Conservation (phyloP, 2,797 vertebrate species). For the Tarsius wallacei region DNA sequence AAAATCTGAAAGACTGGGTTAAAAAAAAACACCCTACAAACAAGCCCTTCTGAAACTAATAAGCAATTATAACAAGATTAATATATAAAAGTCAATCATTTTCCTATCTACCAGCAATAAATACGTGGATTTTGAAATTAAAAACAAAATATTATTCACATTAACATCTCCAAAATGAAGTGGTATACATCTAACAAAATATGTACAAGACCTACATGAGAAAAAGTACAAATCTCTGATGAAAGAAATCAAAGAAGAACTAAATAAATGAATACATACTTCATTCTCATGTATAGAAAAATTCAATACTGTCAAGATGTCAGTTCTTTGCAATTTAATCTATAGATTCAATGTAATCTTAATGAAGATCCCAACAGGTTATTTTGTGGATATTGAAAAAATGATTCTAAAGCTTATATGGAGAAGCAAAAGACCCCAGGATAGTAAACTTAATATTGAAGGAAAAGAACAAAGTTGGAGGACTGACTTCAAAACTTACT, state of each 20-base stretch:
- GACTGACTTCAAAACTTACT: not conserved
- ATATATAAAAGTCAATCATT: not conserved
- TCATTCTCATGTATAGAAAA: not conserved
- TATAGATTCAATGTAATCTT: not conserved
- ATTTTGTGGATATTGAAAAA: not conserved
- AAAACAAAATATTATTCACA: not conserved
- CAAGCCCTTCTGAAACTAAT: not conserved
- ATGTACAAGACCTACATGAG: not conserved
- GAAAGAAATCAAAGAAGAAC: not conserved
- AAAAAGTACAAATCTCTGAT: not conserved
- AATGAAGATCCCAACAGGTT: not conserved
- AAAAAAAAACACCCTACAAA: not conserved
- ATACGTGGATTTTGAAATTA: not conserved
- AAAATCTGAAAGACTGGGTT: not conserved
- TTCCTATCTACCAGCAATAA: not conserved
- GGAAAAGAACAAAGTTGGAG: not conserved
- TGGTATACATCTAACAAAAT: not conserved
- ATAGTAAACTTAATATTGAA: not conserved
- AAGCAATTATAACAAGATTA: not conserved
- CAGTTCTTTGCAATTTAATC: not conserved
- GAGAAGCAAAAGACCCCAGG: not conserved
- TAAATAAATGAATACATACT: not conserved
- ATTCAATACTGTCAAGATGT: not conserved
- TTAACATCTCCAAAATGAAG: not conserved
- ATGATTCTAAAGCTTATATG: not conserved